Evolutionary conservation across 2,888 invertebrate species (phyloP), one percentile per base, ranked within the genome.

Genomic region (Steinernema hermaphroditum): DNA sequence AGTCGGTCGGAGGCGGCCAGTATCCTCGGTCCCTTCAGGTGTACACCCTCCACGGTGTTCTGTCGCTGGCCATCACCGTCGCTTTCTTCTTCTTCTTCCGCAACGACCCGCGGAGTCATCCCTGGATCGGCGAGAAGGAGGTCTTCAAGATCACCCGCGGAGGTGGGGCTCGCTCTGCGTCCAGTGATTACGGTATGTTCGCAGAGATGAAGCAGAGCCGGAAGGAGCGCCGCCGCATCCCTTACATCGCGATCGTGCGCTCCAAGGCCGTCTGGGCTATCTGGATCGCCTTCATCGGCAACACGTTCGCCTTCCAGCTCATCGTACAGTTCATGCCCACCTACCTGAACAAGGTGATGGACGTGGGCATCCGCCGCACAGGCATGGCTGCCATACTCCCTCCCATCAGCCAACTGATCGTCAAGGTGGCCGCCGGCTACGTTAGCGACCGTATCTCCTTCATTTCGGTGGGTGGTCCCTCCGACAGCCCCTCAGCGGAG

Each of bases 261-360:
- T 74, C 76, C 9, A 69, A 71, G 34, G 68, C 78, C n/a, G 75
- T 80, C 9, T 79, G 78, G 78, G 80, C 78, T 19, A 71, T 80
- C 14, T 81, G 81, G 81, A 69, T 81, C 9, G 78, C 81, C 12
- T 81, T 81, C 71, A 72, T 78, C 27, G 81, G 81, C 4, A 81
- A 81, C 70, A 68, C 80, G 16, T 76, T 81, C 71, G 80, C 78
- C 12, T 81, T 80, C 70, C 81, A 81, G 68, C 74, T 81, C 41
- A 79, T 81, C 24, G 50, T 81, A 12, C 81, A 81, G 77, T 80
- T 78, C 69, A 80, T 81, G 81, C 81, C 81, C 8, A 80, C 77
- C 16, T 81, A 75, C 57, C 71, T 81, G 69, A 81, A 81, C 72
- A 81, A 81, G 69, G 80, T 81, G 2, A 50, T 81, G 16, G 68